These are phyloP conservation scores for Eupithecia tripunctaria DNA, from an alignment of 2,888 invertebrate species.

Conservation along the genomic window DNA sequence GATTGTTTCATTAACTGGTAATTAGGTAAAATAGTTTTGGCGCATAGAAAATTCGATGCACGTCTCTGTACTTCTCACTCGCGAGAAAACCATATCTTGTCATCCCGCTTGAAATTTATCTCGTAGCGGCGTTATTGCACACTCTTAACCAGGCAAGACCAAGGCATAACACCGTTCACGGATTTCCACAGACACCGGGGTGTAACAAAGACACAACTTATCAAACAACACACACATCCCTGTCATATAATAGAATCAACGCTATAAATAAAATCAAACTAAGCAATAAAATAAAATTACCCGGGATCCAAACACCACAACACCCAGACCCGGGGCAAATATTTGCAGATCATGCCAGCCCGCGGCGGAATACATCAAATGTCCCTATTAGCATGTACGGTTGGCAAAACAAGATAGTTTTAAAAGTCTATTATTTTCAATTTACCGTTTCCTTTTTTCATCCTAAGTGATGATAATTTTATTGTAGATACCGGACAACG, in stretches of 20 bases:
- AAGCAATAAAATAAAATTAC: neutral
- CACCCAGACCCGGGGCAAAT: slow-evolving; percentile 11
- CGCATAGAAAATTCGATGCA: too few relatives aligned
- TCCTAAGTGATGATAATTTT: neutral
- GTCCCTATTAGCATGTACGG: slow-evolving; percentile 11
- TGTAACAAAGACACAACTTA: neutral
- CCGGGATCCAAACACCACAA: slow-evolving; percentile 11
- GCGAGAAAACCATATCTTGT: too few relatives aligned
- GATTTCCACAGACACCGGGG: too few relatives aligned
- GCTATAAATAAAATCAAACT: neutral
- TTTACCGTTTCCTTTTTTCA: too few relatives aligned
- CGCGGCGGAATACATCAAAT: slow-evolving; percentile 10
- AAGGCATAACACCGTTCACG: too few relatives aligned
- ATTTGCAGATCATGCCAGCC: slow-evolving; percentile 10
- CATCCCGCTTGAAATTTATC: too few relatives aligned
- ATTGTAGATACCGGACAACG: neutral
- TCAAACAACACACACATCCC: neutral
- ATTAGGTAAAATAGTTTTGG: too few relatives aligned
- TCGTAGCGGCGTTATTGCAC: too few relatives aligned
- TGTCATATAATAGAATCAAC: neutral
- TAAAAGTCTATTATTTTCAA: neutral
- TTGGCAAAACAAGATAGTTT: slow-evolving; percentile 7
- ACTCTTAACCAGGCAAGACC: too few relatives aligned
- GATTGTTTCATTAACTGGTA: too few relatives aligned
- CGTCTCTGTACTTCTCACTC: too few relatives aligned